Evolutionary conservation across 2,797 vertebrate species (phyloP).

Genomic region (Sebastes diploproa): DNA sequence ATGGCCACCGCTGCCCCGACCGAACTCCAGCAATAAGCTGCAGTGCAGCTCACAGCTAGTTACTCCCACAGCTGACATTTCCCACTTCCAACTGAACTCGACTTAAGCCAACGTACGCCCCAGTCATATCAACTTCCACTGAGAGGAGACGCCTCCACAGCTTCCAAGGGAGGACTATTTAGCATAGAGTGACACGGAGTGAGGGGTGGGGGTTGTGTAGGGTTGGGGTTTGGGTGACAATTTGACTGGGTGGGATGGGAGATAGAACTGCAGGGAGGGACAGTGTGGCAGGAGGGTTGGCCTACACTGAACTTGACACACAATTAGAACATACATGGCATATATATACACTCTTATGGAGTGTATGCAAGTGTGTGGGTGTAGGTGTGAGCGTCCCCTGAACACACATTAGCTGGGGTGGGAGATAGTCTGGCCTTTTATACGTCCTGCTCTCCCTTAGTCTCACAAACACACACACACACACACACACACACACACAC

Average conservation of each 20-base stretch:
- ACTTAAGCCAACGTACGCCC: slow-evolving; percentile 19
- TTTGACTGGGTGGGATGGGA: slow-evolving; percentile 47
- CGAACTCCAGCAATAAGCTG: slow-evolving; percentile 15
- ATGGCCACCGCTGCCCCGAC: background rate
- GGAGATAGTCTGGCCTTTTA: slow-evolving; percentile 40
- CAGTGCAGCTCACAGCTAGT: slow-evolving; percentile 18
- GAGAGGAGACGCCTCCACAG: slow-evolving; percentile 14
- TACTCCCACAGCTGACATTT: slow-evolving; percentile 19
- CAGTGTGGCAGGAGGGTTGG: slow-evolving; percentile 51
- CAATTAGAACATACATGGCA: slow-evolving; percentile 65
- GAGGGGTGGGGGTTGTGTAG: background rate
- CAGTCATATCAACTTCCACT: slow-evolving; percentile 29
- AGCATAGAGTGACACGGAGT: slow-evolving; percentile 52
- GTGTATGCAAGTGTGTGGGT: slow-evolving; percentile 16
- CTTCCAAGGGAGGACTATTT: slow-evolving; percentile 40
- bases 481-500: slow-evolving; percentile 42
- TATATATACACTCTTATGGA: slow-evolving; percentile 23
- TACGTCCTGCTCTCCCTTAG: background rate
- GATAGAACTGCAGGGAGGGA: slow-evolving; percentile 44
- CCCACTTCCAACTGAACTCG: slow-evolving; percentile 31
- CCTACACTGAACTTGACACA: slow-evolving; percentile 58
- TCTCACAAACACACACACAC: slow-evolving; percentile 37
- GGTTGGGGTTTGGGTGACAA: slow-evolving; percentile 25
- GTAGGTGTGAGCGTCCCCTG: slow-evolving; percentile 1
- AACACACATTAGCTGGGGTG: slow-evolving; percentile 23